Base-by-base conservation (phyloP, 2,797 vertebrate genomes). In the Hyperoplus lanceolatus region DNA sequence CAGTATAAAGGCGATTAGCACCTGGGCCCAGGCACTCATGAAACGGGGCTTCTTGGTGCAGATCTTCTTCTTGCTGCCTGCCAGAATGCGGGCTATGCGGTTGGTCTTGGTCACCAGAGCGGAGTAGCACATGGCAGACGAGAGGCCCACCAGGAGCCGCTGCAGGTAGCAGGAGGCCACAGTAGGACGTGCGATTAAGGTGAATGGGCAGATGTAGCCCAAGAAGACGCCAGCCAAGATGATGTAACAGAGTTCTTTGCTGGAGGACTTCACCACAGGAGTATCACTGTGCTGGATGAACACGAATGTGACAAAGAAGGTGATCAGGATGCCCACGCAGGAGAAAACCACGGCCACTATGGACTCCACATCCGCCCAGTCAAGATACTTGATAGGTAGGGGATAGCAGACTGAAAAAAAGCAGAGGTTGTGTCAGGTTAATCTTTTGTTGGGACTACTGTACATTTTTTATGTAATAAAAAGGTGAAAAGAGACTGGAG, bases 31-130 rank as follows among this genome's bases (percentile, higher is more conserved):
- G 18, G 98, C 98, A 0, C 98, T 99, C 98, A 99, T 99, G 93
- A 99, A 99, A 36, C 97, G 96, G 0, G 98, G 98, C 81, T 99
- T 99, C 73, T 94, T 95, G 10, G 98, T 99, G 50, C 98, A 99
- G 92, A 99, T 99, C 91, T 99, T 99, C 94, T 99, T 99, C 93
- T 99, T 99, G 94, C 98, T 99, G 84, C 98, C 98, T 0, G 98
- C 98, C 85, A 99, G 93, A 87, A 99, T 99, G 81, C 98, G 97
- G 2, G 98, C 98, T 1, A 99, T 99, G 83, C 98, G 97, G 84
- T 99, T 99, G 50, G 98, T 99, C 91, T 99, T 99, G 87, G 98
- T 99, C 79, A 99, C 97, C 41, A 99, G 92, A 29, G 98, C 98
- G 0, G 98, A 99, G 83, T 99, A 99, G 88, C 98, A 99, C 98